A percentile compares a stretch with the other conserved stretches of the same genome.
phyloP scores from a whole-genome alignment of 2,797 vertebrate genomes.

The Cuniculus paca region DNA sequence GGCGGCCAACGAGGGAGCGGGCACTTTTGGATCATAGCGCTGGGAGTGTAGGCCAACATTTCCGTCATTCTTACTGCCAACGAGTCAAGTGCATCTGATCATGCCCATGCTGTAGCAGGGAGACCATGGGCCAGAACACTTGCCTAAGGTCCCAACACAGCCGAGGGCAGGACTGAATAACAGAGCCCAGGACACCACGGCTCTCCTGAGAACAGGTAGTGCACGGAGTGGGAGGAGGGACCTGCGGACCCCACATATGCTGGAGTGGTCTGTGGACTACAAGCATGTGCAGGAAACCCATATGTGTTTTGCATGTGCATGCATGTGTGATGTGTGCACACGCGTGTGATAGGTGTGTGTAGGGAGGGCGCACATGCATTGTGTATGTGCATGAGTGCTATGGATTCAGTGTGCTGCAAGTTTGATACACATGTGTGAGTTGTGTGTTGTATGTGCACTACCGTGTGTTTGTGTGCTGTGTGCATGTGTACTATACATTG shows the following conservation, averaged over 20 bases:
- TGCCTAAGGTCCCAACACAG: neutral
- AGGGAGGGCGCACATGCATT: too few relatives aligned
- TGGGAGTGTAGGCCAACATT: too few relatives aligned
- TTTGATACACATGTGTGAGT: too few relatives aligned
- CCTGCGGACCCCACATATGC: fast-evolving
- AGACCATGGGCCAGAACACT: neutral
- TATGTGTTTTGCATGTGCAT: too few relatives aligned
- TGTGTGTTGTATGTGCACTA: neutral
- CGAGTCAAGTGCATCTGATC: too few relatives aligned
- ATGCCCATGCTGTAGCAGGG: neutral
- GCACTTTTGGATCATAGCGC: fast-evolving
- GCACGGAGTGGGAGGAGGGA: too few relatives aligned
- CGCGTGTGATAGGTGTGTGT: too few relatives aligned
- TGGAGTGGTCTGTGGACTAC: neutral
- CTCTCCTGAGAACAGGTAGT: neutral
- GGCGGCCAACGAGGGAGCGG: fast-evolving
- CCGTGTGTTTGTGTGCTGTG: neutral
- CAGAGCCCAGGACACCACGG: neutral
- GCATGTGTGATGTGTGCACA: neutral
- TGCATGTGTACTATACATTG: neutral
- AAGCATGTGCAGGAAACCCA: too few relatives aligned
- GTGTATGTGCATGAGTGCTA: neutral
- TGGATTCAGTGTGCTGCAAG: too few relatives aligned
- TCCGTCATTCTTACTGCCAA: fast-evolving
- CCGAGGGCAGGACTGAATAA: fast-evolving